Percentiles rank a stretch among this genome's conserved stretches.
phyloP scores from a whole-genome alignment of 2,113 vertebrate species.

The Albula goreensis region DNA sequence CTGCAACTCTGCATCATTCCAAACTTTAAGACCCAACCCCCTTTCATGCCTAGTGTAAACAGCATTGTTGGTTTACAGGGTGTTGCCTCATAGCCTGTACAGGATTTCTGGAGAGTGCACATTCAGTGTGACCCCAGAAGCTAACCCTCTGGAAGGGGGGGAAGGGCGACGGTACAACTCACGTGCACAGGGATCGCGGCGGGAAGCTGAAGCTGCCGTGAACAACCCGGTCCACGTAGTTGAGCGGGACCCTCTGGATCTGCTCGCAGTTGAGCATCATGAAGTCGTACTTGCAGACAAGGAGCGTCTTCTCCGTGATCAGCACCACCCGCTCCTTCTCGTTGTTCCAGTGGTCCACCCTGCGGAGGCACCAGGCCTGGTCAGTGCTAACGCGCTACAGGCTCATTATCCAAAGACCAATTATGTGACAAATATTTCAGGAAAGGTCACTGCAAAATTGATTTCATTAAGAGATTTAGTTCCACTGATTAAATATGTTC shows the following conservation, averaged over 20 bases:
- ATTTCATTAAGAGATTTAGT: background rate
- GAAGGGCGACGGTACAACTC: conserved; percentile 50
- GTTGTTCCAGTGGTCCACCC: conserved; percentile 84
- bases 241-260: conserved; percentile 66
- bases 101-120: too few relatives aligned
- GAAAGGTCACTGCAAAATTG: background rate
- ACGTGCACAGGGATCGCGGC: conserved; percentile 71
- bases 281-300: conserved; percentile 81
- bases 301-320: conserved; percentile 66
- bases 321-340: conserved; percentile 75
- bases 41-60: too few relatives aligned
- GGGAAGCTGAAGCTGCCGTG: conserved; percentile 72
- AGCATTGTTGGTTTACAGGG: too few relatives aligned
- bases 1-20: too few relatives aligned
- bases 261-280: conserved; percentile 75
- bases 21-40: too few relatives aligned
- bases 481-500: background rate
- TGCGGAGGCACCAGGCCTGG: conserved; percentile 33
- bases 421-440: background rate
- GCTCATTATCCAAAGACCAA: too few relatives aligned
- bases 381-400: background rate
- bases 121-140: background rate
- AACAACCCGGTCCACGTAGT: conserved; percentile 63
- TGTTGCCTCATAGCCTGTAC: too few relatives aligned
- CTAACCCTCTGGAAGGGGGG: background rate